Conservation (phyloP, 1,140 invertebrate genomes). For the Drosophila sechellia region DNA sequence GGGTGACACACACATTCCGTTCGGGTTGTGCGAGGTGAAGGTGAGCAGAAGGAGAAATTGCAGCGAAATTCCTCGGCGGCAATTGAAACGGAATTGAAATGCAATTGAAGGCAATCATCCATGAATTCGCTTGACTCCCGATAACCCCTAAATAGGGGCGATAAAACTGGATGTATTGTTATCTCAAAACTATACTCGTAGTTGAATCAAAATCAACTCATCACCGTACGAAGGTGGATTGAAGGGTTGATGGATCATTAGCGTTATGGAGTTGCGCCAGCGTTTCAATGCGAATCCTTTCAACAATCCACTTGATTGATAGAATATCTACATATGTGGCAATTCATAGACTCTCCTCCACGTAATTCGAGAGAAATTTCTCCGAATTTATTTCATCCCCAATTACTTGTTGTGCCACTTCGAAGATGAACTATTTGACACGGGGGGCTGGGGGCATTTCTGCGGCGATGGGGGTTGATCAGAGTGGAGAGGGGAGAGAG, state of each 20-base stretch:
- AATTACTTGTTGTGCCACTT: background rate
- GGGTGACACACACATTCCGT: slow-evolving; percentile 9
- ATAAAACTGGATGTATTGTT: background rate
- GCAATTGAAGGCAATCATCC: slow-evolving; percentile 55
- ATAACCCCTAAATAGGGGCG: slow-evolving; percentile 14
- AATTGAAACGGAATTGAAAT: slow-evolving; percentile 56
- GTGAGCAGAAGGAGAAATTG: slow-evolving; percentile 47
- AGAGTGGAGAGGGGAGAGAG: too few species aligned
- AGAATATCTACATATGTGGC: background rate
- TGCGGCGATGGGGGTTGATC: too few species aligned
- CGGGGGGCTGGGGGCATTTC: background rate
- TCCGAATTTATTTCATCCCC: background rate
- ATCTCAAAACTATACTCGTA: background rate
- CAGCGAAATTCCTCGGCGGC: slow-evolving; percentile 32
- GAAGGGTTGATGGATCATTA: too few species aligned
- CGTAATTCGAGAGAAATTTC: background rate
- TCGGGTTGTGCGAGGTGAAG: slow-evolving; percentile 36
- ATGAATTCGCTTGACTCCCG: slow-evolving; percentile 41
- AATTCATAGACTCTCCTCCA: background rate
- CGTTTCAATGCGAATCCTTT: too few species aligned
- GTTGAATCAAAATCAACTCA: background rate
- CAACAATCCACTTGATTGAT: too few species aligned
- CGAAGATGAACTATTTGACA: background rate
- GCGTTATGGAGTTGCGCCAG: too few species aligned
- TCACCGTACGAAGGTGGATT: too few species aligned